A percentile compares a stretch with the other conserved stretches of the same genome.
Conservation (phyloP, 1,140 invertebrate species). For the Scylla paramamosain region DNA sequence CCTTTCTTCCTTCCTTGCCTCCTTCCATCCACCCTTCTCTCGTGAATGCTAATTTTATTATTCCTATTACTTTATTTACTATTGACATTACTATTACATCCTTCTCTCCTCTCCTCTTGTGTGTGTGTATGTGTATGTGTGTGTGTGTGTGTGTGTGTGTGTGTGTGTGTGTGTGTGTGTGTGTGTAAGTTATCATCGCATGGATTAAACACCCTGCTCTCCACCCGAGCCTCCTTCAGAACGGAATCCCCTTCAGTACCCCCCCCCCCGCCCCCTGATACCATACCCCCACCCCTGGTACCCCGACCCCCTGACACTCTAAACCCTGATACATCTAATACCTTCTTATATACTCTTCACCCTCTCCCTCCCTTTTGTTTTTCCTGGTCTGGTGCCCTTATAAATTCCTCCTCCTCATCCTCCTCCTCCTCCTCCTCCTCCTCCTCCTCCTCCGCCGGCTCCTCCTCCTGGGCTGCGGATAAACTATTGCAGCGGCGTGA, state of each 20-base stretch:
- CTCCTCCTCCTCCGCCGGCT: neutral
- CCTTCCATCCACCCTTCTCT: too few relatives aligned
- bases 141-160: slow-evolving; percentile 38
- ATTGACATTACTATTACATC: neutral
- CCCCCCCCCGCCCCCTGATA: neutral
- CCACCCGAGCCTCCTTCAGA: too few relatives aligned
- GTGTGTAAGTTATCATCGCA: neutral
- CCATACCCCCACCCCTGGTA: too few relatives aligned
- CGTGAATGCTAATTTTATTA: neutral
- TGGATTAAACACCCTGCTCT: too few relatives aligned
- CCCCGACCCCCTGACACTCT: neutral
- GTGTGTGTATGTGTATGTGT: slow-evolving; percentile 40
- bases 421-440: neutral
- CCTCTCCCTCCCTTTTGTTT: neutral
- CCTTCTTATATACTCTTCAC: neutral
- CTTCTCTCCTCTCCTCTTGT: neutral
- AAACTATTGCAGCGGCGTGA: neutral
- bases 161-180: neutral
- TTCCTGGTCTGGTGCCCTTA: neutral
- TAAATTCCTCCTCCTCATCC: neutral
- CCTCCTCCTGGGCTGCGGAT: neutral
- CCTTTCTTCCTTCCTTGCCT: neutral
- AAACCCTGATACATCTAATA: neutral
- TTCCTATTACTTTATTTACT: neutral
- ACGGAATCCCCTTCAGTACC: neutral